These are phyloP conservation scores for Carterocephalus palaemon DNA, from an alignment of 2,888 invertebrate species.

Conservation along the genomic window DNA sequence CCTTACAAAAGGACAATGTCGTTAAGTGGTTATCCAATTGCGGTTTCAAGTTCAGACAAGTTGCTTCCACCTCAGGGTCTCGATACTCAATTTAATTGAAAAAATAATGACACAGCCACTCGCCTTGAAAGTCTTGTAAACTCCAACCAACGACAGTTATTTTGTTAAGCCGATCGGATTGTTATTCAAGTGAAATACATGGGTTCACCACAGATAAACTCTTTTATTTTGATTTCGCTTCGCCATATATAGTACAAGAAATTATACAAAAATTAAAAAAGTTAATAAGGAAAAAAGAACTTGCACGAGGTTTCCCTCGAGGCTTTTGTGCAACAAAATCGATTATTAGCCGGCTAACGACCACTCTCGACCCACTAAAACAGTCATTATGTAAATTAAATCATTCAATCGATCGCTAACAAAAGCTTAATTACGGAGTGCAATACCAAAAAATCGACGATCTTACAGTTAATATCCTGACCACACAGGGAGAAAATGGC, in stretches of 20 bases:
- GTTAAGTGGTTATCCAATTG: conserved; percentile 61
- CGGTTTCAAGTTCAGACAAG: conserved; percentile 64
- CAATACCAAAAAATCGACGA: conserved; percentile 1
- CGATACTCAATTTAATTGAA: conserved; percentile 23
- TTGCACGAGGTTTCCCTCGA: not conserved
- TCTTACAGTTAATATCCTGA: conserved; percentile 10
- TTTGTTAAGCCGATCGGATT: conserved; percentile 1
- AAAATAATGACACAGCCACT: conserved; percentile 9
- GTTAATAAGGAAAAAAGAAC: not conserved
- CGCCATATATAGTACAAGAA: too few relatives aligned
- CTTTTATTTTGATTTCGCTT: too few relatives aligned
- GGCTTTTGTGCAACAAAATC: not conserved
- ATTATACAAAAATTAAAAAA: not conserved
- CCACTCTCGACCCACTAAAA: not conserved
- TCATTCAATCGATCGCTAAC: conserved; percentile 1
- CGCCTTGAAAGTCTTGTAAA: conserved; percentile 19
- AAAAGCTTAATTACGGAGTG: conserved; percentile 8
- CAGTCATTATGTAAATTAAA: conserved; percentile 10
- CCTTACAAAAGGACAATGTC: conserved; percentile 60
- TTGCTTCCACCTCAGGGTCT: conserved; percentile 36
- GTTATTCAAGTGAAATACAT: too few relatives aligned
- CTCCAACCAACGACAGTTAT: conserved; percentile 22
- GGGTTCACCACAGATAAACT: too few relatives aligned
- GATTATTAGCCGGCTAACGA: not conserved
- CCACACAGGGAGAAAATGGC: conserved; percentile 32